A percentile compares a stretch with the other conserved stretches of the same genome.
phyloP scores from a whole-genome alignment of 92 coral and sea anemone species.

The Chrysogorgia sp. region DNA sequence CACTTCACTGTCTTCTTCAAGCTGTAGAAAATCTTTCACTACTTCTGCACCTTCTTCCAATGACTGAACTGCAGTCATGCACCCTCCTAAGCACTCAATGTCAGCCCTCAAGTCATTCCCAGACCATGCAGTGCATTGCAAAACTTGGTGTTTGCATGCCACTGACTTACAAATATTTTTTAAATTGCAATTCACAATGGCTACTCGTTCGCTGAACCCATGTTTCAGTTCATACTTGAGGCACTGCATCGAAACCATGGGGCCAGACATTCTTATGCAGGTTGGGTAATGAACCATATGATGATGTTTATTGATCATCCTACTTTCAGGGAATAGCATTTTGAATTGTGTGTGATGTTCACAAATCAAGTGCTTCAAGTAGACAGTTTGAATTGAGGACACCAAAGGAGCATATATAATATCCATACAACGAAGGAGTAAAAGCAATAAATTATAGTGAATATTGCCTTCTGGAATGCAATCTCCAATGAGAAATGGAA shows the following conservation, averaged over 20 bases:
- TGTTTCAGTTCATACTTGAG: conserved; percentile 29
- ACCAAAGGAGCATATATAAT: conserved; percentile 11
- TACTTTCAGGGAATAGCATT: no score
- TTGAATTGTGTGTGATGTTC: conserved; percentile 16
- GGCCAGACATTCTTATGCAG: conserved; percentile 16
- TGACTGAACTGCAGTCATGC: conserved; percentile 15
- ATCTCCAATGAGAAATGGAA: no score
- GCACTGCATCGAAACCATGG: conserved; percentile 4
- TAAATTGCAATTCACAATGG: no score
- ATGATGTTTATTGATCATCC: no score
- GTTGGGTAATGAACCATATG: conserved; percentile 28
- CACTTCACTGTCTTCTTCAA: conserved; percentile 9
- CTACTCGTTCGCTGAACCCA: background rate
- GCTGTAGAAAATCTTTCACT: background rate
- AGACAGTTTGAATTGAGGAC: background rate
- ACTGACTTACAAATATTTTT: conserved; percentile 33
- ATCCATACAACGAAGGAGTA: conserved; percentile 18
- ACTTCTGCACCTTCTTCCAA: conserved; percentile 9
- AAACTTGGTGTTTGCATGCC: conserved; percentile 19
- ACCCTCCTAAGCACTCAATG: background rate
- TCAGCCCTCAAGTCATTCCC: background rate
- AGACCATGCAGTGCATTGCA: conserved; percentile 18
- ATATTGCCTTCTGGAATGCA: conserved; percentile 1
- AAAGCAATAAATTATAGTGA: background rate
- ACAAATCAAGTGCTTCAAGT: background rate